phyloP scores from a whole-genome alignment of 2,888 invertebrate genomes.

The Athalia circularis region DNA sequence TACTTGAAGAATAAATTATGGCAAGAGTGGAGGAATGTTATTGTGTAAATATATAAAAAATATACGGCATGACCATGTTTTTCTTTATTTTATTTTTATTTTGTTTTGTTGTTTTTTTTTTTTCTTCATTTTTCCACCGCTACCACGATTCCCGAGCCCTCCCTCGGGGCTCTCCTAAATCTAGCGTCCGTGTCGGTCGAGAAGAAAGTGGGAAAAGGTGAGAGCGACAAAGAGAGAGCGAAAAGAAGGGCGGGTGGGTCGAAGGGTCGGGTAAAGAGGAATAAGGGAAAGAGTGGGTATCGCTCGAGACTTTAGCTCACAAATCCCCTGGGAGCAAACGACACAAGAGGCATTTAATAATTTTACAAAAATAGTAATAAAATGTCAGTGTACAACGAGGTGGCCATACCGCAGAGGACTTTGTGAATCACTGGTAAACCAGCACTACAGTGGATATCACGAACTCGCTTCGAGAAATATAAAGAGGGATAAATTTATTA shows the following conservation, averaged over 20 bases:
- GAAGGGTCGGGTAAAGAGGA: too few species aligned
- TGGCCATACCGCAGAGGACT: not conserved
- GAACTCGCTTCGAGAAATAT: not conserved
- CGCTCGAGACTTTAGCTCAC: not conserved
- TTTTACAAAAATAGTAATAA: constrained; percentile 27
- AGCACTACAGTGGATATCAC: not conserved
- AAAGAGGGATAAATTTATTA: constrained; percentile 23
- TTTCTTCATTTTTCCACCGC: not conserved
- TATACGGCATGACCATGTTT: not conserved
- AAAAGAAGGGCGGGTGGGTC: not conserved
- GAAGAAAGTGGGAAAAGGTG: not conserved
- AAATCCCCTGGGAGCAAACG: constrained; percentile 10
- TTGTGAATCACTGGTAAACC: not conserved
- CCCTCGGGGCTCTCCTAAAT: constrained; percentile 39
- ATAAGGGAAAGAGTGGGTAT: too few species aligned
- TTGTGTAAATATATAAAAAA: not conserved
- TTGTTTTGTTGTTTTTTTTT: not conserved
- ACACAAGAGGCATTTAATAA: constrained; percentile 26
- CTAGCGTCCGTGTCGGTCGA: constrained; percentile 6
- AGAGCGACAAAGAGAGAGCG: not conserved
- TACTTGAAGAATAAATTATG: constrained; percentile 21
- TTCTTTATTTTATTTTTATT: not conserved
- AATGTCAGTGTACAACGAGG: constrained; percentile 25
- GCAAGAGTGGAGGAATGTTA: constrained; percentile 1
- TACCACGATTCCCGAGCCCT: not conserved